phyloP scores from a whole-genome alignment of 2,888 invertebrate genomes.

The Ypsolopha scabrella region DNA sequence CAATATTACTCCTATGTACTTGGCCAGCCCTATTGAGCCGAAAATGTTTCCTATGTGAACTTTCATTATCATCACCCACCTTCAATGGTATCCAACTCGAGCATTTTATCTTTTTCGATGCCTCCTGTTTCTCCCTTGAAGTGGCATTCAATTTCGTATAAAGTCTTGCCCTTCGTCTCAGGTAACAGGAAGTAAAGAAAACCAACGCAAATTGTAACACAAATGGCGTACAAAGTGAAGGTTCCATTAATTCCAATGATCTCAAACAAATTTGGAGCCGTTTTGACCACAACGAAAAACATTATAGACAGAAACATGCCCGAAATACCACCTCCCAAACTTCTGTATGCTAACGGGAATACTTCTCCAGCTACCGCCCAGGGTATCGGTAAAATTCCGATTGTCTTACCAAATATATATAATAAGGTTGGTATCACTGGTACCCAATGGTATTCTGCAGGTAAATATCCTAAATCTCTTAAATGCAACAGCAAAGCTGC shows the following conservation, averaged over 20 bases:
- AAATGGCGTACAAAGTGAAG: slow-evolving; percentile 70
- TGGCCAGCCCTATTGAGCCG: slow-evolving; percentile 30
- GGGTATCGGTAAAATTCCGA: slow-evolving; percentile 75
- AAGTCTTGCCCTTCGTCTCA: slow-evolving; percentile 76
- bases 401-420: slow-evolving; percentile 69
- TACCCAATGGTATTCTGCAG: slow-evolving; percentile 44
- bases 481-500: slow-evolving; percentile 55
- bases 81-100: slow-evolving; percentile 46
- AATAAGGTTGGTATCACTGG: slow-evolving; percentile 61
- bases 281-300: slow-evolving; percentile 76
- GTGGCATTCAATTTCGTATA: slow-evolving; percentile 75
- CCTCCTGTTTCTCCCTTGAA: slow-evolving; percentile 37
- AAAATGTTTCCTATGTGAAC: slow-evolving; percentile 30
- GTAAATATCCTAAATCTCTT: slow-evolving; percentile 37
- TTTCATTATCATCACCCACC: slow-evolving; percentile 34
- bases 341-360: slow-evolving; percentile 72
- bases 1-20: slow-evolving; percentile 15
- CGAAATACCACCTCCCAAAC: slow-evolving; percentile 75
- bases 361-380: slow-evolving; percentile 81
- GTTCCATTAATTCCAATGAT: slow-evolving; percentile 68
- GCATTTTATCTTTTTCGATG: slow-evolving; percentile 30
- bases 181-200: slow-evolving; percentile 73
- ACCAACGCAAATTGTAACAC: slow-evolving; percentile 65
- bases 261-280: slow-evolving; percentile 67
- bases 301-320: slow-evolving; percentile 73